These are phyloP conservation scores for Megaceryle torquata DNA, from an alignment of 2,113 vertebrate genomes.

Conservation along the genomic window DNA sequence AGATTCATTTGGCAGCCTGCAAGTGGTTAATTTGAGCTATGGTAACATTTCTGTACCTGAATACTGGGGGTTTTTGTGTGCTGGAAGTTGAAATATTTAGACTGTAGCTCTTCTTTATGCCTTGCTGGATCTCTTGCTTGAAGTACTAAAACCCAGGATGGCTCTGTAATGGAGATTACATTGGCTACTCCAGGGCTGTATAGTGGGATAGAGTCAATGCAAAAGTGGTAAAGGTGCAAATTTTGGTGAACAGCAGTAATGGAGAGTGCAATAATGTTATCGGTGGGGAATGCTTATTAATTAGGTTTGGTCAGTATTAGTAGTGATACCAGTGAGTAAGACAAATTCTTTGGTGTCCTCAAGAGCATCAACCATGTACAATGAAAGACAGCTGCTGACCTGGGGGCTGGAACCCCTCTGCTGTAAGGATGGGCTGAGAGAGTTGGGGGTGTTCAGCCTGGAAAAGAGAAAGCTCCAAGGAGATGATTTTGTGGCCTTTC, in stretches of 20 bases:
- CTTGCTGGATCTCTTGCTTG: background rate
- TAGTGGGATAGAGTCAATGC: background rate
- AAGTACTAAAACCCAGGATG: background rate
- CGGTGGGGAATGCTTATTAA: background rate
- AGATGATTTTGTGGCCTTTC: background rate
- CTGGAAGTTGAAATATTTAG: background rate
- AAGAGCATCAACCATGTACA: accelerated
- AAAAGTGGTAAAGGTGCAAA: background rate
- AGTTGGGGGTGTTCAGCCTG: too few species aligned
- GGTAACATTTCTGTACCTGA: background rate
- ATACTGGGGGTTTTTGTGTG: background rate
- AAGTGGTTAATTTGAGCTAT: background rate
- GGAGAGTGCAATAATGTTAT: background rate
- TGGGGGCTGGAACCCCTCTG: background rate
- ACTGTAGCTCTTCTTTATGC: background rate
- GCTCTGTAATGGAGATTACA: background rate
- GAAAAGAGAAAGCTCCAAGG: too few species aligned
- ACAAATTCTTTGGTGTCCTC: background rate
- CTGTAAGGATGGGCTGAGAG: background rate
- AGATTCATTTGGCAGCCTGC: background rate
- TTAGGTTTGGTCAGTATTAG: background rate
- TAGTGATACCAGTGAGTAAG: accelerated
- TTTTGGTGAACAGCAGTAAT: background rate
- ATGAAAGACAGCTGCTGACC: background rate
- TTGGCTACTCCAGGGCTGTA: background rate